These are phyloP conservation scores for Temnothorax ravouxi DNA, from an alignment of 2,888 invertebrate genomes.

Conservation along the genomic window DNA sequence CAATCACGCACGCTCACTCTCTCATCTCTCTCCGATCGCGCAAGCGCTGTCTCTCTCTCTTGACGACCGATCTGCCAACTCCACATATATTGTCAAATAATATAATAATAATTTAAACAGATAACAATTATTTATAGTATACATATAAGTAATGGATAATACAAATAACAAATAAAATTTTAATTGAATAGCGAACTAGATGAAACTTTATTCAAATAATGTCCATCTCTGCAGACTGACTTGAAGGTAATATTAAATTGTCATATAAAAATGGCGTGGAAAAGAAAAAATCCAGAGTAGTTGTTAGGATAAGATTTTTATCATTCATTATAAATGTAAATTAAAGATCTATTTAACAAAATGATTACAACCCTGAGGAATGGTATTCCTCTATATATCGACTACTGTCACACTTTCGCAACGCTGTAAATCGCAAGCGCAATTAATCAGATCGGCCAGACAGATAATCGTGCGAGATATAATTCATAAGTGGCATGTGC, in stretches of 20 bases:
- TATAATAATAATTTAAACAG: no score
- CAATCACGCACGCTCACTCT: no score
- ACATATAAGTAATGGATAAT: no score
- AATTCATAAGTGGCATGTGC: constrained; percentile 34
- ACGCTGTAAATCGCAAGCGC: constrained; percentile 9
- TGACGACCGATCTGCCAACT: no score
- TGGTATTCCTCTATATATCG: constrained; percentile 18
- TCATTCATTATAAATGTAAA: neutral
- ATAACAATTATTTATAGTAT: no score
- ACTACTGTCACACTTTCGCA: neutral
- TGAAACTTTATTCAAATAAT: no score
- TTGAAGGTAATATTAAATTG: neutral
- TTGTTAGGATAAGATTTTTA: neutral
- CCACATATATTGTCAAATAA: no score
- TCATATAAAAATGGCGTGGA: neutral
- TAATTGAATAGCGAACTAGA: no score
- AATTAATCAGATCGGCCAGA: constrained; percentile 23
- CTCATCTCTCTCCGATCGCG: no score
- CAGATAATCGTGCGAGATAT: constrained; percentile 8
- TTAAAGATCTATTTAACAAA: neutral
- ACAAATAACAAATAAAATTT: no score
- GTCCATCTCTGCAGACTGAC: neutral
- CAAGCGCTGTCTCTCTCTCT: no score
- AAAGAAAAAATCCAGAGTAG: neutral
- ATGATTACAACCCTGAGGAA: neutral